Base-by-base conservation (phyloP, 2,113 vertebrate genomes). In the Melozone crissalis region DNA sequence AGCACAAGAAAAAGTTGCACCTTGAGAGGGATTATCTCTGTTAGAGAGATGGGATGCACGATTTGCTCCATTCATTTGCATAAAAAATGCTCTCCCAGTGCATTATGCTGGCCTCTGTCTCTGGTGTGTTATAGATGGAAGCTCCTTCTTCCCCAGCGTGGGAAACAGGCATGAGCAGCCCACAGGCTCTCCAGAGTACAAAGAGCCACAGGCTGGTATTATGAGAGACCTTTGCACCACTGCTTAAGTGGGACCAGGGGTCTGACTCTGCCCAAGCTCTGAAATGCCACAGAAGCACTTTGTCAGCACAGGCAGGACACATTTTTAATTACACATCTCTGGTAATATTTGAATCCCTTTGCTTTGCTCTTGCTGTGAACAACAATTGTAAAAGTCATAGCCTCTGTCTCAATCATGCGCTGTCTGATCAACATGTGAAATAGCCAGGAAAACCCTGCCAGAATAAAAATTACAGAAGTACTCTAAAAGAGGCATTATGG, bases 11-110 rank as follows among this genome's bases (percentile, higher is more conserved):
- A 71, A 93, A 67, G 77, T 86, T 84, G 71, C 55, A 96, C 94
- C 90, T 96, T 95, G 76, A 95, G 90, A 84, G 83, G 87, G 88
- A 93, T 95, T 95, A 90, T 94, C 74, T 89, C 72, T 61, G 11
- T 44, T 61, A 94, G 49, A 63, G 69, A 92, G 51, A 74, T 0
- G 1, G 30, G 74, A 89, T 66, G 81, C 83, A 86, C 1, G 5
- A 84, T 88, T 88, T 81, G 57, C 75, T 84, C 24, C 49, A 49
- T 44, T 80, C 55, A 90, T 96, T 94, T 94, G 68, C 82, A 95
- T 87, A 23, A 94, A 96, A 93, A 95, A 88, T 65, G 63, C 84
- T 84, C 41, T 91, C 93, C 52, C 55, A 88, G 9, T 24, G 65
- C 52, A 90, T 83, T 95, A 61, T 92, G 76, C 59, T 0, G 0